Percentiles rank a stretch among this genome's conserved stretches.
Evolutionary conservation across 2,888 invertebrate genomes (phyloP).

Genomic region (Alsophila aescularia): DNA sequence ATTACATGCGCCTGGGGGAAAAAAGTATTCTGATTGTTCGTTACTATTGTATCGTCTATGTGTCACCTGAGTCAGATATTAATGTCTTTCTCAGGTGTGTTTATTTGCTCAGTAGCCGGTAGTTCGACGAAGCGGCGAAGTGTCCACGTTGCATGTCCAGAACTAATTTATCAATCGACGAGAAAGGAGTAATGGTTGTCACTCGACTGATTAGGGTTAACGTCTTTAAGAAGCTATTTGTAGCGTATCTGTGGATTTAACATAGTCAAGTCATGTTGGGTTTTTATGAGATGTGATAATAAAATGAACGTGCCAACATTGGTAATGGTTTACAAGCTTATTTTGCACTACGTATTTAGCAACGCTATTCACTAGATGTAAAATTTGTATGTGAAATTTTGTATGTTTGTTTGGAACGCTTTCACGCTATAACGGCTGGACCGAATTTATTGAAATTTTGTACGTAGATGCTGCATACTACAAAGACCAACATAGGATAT

Average conservation of each 20-base stretch:
- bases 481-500: too few relatives aligned
- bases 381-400: too few relatives aligned
- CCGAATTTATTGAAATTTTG: too few relatives aligned
- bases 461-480: too few relatives aligned
- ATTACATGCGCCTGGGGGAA: too few relatives aligned
- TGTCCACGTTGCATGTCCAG: slow-evolving; percentile 81
- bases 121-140: slow-evolving; percentile 57
- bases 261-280: slow-evolving; percentile 1
- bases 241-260: slow-evolving; percentile 5
- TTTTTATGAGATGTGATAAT: slow-evolving; percentile 12
- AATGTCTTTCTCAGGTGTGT: slow-evolving; percentile 7
- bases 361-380: too few relatives aligned
- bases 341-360: too few relatives aligned
- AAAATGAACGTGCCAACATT: slow-evolving; percentile 2
- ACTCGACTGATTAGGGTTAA: slow-evolving; percentile 36
- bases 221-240: slow-evolving; percentile 22
- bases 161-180: slow-evolving; percentile 78
- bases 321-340: not conserved
- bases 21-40: too few relatives aligned
- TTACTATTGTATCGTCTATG: too few relatives aligned
- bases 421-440: too few relatives aligned
- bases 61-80: not conserved
- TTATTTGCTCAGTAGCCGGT: slow-evolving; percentile 20
- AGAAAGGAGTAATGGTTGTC: slow-evolving; percentile 72
- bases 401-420: too few relatives aligned